Conservation (phyloP, 1,140 invertebrate genomes). For the Caenorhabditis briggsae region DNA sequence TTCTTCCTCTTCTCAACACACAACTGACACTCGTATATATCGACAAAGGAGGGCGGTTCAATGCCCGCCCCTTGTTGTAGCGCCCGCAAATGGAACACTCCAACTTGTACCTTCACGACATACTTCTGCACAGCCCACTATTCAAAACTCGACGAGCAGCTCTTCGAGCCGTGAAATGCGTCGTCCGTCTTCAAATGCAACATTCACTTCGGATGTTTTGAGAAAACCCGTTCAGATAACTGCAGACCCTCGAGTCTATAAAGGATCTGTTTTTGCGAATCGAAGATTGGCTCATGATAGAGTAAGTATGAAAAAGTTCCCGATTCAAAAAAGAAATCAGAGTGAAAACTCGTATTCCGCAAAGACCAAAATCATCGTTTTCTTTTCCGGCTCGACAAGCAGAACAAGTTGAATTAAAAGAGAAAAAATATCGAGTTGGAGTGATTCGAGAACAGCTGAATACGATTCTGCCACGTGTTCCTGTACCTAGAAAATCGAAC, state of each 20-base stretch:
- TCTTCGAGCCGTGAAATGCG: slow-evolving; percentile 44
- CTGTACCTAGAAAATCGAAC: background rate
- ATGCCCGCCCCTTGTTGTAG: slow-evolving; percentile 43
- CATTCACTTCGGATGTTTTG: background rate
- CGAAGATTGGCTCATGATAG: slow-evolving; percentile 32
- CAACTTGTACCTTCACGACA: slow-evolving; percentile 25
- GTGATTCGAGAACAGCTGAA: slow-evolving; percentile 36
- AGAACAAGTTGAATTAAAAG: slow-evolving; percentile 33
- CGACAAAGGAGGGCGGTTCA: background rate
- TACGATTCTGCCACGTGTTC: slow-evolving; percentile 32
- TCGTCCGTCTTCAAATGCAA: slow-evolving; percentile 43
- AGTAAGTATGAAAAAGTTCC: background rate
- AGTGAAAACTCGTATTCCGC: too few relatives aligned
- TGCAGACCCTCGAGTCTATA: slow-evolving; percentile 28
- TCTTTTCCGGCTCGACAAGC: slow-evolving; percentile 26
- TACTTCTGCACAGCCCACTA: slow-evolving; percentile 24
- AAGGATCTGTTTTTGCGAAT: slow-evolving; percentile 39
- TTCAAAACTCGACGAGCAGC: slow-evolving; percentile 21
- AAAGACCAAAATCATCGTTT: too few relatives aligned
- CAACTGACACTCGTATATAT: background rate
- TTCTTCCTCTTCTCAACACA: slow-evolving; percentile 19
- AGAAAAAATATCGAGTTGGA: slow-evolving; percentile 39
- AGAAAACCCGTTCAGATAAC: slow-evolving; percentile 18
- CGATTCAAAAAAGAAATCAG: background rate
- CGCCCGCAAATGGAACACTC: slow-evolving; percentile 41